Base-by-base conservation (phyloP, 2,797 vertebrate species). In the Alca torda region DNA sequence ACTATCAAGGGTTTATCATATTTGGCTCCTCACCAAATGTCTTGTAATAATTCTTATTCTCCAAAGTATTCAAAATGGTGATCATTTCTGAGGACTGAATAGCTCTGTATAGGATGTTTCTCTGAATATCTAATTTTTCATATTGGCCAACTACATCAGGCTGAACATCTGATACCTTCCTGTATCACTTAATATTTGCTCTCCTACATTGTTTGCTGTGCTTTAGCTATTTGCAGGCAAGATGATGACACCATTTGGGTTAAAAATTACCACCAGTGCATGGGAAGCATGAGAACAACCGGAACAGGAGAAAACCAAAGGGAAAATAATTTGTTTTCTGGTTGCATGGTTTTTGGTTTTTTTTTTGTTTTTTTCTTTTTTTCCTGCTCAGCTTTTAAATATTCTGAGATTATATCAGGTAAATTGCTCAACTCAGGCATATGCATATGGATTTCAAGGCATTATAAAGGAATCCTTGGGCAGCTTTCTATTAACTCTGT, bases 401-500 rank as follows among this genome's bases (percentile, higher is more conserved):
- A 75, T 73, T 67, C 67, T 56, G 56, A 76, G 74, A 84, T 89
- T 73, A 48, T 41, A 59, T 30, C 59, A 95, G 63, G 86, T 54
- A 93, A 93, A 96, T 89, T 93, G 74, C 57, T 78, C n/a, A 90
- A 87, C 35, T 69, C n/a, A 39, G 37, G 25, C 59, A 89, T 94
- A 90, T 41, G 31, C 43, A 10, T 60, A 64, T 48, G 41, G 86
- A 87, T 87, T 94, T 96, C 89, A 93, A 94, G 86, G 63, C 43
- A 54, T 84, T 94, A 48, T 63, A 90, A 94, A 92, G 84, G 56
- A 94, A 67, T 96, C 92, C 51, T 90, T 95, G 90, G 95, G 63
- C 56, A 63, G 35, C 64, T 94, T 96, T 94, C 86, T 95, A 93
- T 89, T 94, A 96, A 96, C 87, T 95, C 78, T 68, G 45, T 85